phyloP scores from a whole-genome alignment of 2,888 invertebrate species.

The Pandemis cinnamomeana region DNA sequence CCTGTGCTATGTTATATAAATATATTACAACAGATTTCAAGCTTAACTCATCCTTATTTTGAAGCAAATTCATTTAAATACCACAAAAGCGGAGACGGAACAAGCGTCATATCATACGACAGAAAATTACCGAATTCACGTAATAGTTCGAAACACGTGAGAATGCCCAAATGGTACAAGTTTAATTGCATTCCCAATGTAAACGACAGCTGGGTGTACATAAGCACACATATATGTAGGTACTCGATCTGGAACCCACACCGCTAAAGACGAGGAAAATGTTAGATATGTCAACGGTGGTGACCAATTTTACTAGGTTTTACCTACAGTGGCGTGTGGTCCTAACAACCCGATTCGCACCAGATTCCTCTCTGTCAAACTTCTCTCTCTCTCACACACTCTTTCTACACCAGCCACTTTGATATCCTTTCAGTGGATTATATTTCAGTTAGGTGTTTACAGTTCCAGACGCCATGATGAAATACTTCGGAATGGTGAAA shows the following conservation, averaged over 20 bases:
- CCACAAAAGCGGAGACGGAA: neutral
- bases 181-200: constrained; percentile 34
- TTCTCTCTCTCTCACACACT: too few species aligned
- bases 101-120: neutral
- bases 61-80: neutral
- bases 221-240: neutral
- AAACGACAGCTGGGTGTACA: constrained; percentile 7
- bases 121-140: constrained; percentile 5
- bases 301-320: neutral
- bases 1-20: too few species aligned
- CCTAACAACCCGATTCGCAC: too few species aligned
- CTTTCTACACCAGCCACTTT: too few species aligned
- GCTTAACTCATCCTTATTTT: neutral
- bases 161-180: constrained; percentile 9
- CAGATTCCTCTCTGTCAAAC: too few species aligned
- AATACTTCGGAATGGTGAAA: too few species aligned
- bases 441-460: too few species aligned
- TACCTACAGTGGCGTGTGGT: neutral
- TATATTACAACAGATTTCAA: neutral
- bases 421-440: too few species aligned
- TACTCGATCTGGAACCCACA: neutral
- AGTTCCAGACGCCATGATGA: too few species aligned
- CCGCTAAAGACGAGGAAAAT: constrained; percentile 1
- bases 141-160: constrained; percentile 17
- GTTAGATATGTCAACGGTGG: neutral